Percentiles rank a stretch among this genome's conserved stretches.
Evolutionary conservation across 2,888 invertebrate genomes (phyloP).

Genomic region (Eristalinus aeneus): DNA sequence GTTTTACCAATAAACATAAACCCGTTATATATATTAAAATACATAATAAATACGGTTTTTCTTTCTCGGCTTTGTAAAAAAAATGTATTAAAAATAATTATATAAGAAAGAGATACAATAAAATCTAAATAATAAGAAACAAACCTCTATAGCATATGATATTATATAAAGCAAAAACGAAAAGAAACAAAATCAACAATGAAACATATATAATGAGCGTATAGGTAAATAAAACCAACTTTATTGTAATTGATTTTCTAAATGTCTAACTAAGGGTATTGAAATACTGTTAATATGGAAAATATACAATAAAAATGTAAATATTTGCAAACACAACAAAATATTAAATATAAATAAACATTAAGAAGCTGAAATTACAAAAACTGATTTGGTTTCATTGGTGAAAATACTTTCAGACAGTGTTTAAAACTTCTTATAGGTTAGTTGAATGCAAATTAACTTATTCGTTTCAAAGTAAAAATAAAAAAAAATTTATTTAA

Average conservation of each 20-base stretch:
- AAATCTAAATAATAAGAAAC: constrained; percentile 47
- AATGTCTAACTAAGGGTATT: constrained; percentile 64
- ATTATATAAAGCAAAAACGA: constrained; percentile 28
- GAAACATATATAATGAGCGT: constrained; percentile 32
- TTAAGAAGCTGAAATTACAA: constrained; percentile 57
- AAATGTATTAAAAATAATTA: constrained; percentile 52
- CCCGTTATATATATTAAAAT: constrained; percentile 41
- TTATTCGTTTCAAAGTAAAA: no score
- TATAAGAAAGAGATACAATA: constrained; percentile 67
- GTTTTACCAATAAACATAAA: constrained; percentile 45
- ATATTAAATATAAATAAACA: constrained; percentile 61
- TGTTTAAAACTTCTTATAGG: background rate
- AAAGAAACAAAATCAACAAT: constrained; percentile 27
- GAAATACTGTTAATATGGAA: constrained; percentile 29
- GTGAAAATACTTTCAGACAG: background rate
- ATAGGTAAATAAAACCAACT: constrained; percentile 24
- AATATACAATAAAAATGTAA: constrained; percentile 44
- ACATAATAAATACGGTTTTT: constrained; percentile 41
- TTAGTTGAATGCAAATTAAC: no score
- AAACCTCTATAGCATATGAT: constrained; percentile 38
- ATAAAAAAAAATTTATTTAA: no score
- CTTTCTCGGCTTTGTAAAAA: constrained; percentile 63
- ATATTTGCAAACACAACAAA: constrained; percentile 56
- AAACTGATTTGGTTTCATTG: background rate
- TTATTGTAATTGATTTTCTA: constrained; percentile 70